Percentiles rank a stretch among this genome's conserved stretches.
Evolutionary conservation across 2,797 vertebrate species (phyloP).

Genomic region (Picus viridis): DNA sequence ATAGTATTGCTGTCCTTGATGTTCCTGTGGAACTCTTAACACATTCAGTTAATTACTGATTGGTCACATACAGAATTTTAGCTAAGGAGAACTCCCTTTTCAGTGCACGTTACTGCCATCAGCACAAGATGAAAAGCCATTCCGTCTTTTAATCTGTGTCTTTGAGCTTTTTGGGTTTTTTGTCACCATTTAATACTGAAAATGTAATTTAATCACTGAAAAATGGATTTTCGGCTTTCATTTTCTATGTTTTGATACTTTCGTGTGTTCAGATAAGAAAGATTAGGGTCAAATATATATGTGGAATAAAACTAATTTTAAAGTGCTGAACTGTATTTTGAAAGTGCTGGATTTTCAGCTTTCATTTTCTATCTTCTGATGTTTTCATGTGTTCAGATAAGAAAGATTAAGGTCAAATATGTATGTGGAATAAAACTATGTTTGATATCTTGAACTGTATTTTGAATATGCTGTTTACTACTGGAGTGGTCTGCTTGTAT

Average conservation of each 20-base stretch:
- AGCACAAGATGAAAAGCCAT: background rate
- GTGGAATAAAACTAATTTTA: background rate
- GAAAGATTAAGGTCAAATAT: constrained; percentile 36
- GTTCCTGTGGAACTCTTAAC: background rate
- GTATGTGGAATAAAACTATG: background rate
- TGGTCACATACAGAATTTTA: background rate
- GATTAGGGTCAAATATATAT: constrained; percentile 17
- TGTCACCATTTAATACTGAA: constrained; percentile 8
- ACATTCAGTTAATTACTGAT: background rate
- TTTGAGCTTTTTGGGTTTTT: constrained; percentile 8
- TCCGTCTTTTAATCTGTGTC: constrained; percentile 21
- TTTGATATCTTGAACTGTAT: background rate
- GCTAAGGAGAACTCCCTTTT: background rate
- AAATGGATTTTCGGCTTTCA: constrained; percentile 37
- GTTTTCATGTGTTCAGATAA: background rate
- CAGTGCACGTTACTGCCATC: background rate
- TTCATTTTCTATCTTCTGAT: constrained; percentile 6
- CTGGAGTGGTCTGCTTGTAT: background rate
- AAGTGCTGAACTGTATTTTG: background rate
- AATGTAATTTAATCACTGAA: background rate
- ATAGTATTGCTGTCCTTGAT: background rate
- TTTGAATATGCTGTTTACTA: background rate
- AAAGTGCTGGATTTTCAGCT: background rate
- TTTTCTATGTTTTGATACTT: constrained; percentile 32
- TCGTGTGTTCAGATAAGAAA: background rate